Base-by-base conservation (phyloP, 2,113 vertebrate species). In the Dicaeum eximium region DNA sequence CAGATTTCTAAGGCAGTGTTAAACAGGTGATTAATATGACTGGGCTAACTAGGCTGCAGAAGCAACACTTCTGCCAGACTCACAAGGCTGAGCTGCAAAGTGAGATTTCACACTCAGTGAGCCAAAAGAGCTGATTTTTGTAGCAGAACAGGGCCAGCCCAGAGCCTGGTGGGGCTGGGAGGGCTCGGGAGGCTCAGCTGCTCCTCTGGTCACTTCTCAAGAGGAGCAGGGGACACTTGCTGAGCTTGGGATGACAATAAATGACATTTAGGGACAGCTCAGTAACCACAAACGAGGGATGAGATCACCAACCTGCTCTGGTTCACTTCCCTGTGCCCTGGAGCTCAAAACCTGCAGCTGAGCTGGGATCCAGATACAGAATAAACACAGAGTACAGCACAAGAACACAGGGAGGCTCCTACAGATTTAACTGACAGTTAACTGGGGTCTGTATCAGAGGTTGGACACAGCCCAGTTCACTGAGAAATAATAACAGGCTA, bases 401-500 rank as follows among this genome's bases (percentile, higher is more conserved):
- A 37, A 54, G 54, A 80, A 31, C 2, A 24, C 40, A 81, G 73
- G 24, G 37, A 28, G 50, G 69, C 58, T 30, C n/a, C 51, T 25
- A 1, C 0, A 15, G 40, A 24, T 42, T 71, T 30, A 5, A 53
- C 30, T 60, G 40, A 51, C 80, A 83, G 8, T n/a, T n/a, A n/a
- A n/a, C n/a, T 1, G 4, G 35, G 9, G 30, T 51, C 54, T 81
- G 48, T 22, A 48, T 13, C 27, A 83, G 33, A 73, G 69, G 38
- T 3, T 56, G 45, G 74, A 47, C 70, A 91, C 2, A 56, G 62
- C 69, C 83, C 15, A 37, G 37, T 45, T 53, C n/a, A 79, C 88
- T 65, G 69, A 84, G 71, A 95, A 94, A 90, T 56, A 92, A 66
- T 24, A 71, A 87, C 80, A 95, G 80, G 28, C 88, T 74, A n/a